Base-by-base conservation (phyloP, 2,113 vertebrate species). In the Catharus minimus region DNA sequence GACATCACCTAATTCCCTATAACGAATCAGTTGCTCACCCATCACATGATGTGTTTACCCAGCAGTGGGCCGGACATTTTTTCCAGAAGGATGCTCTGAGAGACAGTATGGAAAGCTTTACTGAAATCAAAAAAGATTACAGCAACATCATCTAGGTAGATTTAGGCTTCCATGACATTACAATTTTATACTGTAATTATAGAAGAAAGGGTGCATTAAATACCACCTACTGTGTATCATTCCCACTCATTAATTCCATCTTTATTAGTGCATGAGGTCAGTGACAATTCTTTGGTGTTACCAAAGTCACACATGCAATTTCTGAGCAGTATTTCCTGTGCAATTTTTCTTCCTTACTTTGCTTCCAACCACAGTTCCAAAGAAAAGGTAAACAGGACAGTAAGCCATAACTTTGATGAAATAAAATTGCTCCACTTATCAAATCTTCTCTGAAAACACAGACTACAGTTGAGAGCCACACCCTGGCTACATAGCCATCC, bases 251-350 rank as follows among this genome's bases (percentile, higher is more conserved):
- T 75, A 87, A 71, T 58, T 84, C 36, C 46, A 75, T 11, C 26
- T 15, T 46, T 75, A 18, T 26, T 22, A 55, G 18, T 4, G 10
- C 46, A 61, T 0, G 0, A 38, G 38, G 38, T 38, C 38, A 39
- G 38, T 19, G 33, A 26, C 15, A 90, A 55, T 72, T 86, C 27
- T 60, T 52, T 21, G 8, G 8, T 61, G 38, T 27, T 46, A 65
- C 36, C 22, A 9, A 82, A 47, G 64, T 83, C 76, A 88, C n/a
- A 39, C 7, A 49, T 7, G 12, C 18, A 57, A 69, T 46, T 92
- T 90, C 76, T 77, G 56, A 86, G 26, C 32, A 66, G 1, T 20
- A 57, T 30, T 52, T 74, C 47, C 74, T 28, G 10, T 10, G n/a
- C 21, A 64, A 67, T 30, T 78, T 41, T 61, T 55, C 53, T 39